Evolutionary conservation across 2,888 invertebrate species (phyloP).

Genomic region (Sisyra nigra): DNA sequence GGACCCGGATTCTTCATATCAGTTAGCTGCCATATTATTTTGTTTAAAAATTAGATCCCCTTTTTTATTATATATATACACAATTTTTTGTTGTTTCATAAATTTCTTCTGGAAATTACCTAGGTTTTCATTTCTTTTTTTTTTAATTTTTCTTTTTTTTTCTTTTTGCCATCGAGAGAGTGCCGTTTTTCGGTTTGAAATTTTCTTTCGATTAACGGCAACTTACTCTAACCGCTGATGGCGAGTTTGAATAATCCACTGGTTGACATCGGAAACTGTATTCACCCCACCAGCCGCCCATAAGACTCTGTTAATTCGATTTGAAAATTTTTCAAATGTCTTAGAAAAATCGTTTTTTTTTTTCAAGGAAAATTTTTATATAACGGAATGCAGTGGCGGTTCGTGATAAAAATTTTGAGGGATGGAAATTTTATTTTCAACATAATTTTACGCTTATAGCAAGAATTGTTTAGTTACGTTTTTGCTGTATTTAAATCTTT

Average conservation of each 20-base stretch:
- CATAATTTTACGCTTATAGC: background rate
- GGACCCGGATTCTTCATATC: too few species aligned
- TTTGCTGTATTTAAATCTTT: background rate
- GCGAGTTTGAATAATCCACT: slow-evolving; percentile 71
- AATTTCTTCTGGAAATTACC: too few species aligned
- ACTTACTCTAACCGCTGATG: slow-evolving; percentile 74
- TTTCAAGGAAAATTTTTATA: too few species aligned
- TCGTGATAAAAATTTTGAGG: background rate
- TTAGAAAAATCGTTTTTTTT: too few species aligned
- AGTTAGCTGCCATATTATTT: too few species aligned
- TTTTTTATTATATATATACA: too few species aligned
- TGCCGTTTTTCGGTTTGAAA: background rate
- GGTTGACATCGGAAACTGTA: slow-evolving; percentile 85
- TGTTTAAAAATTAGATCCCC: too few species aligned
- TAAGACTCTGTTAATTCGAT: slow-evolving; percentile 46
- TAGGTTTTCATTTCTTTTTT: too few species aligned
- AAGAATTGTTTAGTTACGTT: background rate
- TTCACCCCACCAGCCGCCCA: slow-evolving; percentile 81
- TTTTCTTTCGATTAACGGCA: background rate
- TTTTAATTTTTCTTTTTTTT: too few species aligned
- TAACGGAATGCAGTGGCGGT: background rate
- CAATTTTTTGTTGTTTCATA: too few species aligned
- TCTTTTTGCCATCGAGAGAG: slow-evolving; percentile 4
- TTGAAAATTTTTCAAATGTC: slow-evolving; percentile 2
- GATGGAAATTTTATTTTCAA: background rate